phyloP scores from a whole-genome alignment of 1,140 invertebrate species.

The Drosophila athabasca region DNA sequence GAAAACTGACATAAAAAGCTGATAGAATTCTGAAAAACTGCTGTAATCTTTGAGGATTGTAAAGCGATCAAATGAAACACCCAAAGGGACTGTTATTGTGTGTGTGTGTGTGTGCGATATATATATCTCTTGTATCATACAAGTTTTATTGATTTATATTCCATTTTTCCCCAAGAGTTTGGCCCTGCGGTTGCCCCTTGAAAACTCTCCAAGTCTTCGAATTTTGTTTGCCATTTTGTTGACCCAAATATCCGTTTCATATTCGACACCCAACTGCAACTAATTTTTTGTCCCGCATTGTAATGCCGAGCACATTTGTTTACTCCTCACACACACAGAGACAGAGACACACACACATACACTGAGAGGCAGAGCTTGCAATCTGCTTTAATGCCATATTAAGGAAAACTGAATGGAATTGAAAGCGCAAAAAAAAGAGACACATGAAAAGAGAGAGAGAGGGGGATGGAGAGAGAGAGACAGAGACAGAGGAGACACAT shows the following conservation, averaged over 20 bases:
- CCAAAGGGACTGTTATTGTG: neutral
- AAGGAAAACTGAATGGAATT: slow-evolving; percentile 74
- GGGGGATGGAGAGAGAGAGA: too few relatives aligned
- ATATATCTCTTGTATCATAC: neutral
- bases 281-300: slow-evolving; percentile 60
- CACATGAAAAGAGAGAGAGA: slow-evolving; percentile 10
- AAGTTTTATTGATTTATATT: too few relatives aligned
- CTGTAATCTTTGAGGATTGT: too few relatives aligned
- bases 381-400: slow-evolving; percentile 74
- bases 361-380: slow-evolving; percentile 22
- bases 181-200: neutral
- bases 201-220: slow-evolving; percentile 12
- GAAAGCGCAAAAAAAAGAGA: slow-evolving; percentile 58
- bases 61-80: too few relatives aligned
- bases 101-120: too few relatives aligned
- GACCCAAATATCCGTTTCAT: slow-evolving; percentile 53
- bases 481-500: slow-evolving; percentile 20
- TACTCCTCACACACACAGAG: slow-evolving; percentile 28
- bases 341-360: slow-evolving; percentile 18
- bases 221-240: slow-evolving; percentile 30
- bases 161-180: neutral
- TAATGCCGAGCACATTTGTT: slow-evolving; percentile 47
- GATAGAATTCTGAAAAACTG: too few relatives aligned
- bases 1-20: too few relatives aligned
- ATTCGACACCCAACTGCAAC: slow-evolving; percentile 36